phyloP scores from a whole-genome alignment of 2,797 vertebrate genomes.

The Lepilemur ruficaudatus region DNA sequence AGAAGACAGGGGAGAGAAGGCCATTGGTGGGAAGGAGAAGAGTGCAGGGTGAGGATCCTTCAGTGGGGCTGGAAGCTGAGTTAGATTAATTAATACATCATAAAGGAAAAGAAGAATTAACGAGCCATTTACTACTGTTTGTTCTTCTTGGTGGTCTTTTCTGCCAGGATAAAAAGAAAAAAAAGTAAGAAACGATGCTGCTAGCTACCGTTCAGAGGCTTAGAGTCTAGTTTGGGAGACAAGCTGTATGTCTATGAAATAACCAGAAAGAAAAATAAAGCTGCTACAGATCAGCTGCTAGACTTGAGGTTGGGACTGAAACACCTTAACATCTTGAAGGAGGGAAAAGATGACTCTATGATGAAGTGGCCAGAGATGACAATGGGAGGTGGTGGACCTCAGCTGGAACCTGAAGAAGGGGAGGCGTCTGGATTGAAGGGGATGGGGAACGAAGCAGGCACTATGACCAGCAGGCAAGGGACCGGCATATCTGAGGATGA shows the following conservation, averaged over 20 bases:
- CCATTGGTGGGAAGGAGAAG: neutral
- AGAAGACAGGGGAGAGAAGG: neutral
- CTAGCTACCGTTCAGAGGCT: too few relatives aligned
- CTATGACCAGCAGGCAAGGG: neutral
- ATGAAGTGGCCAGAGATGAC: neutral
- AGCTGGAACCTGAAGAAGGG: too few relatives aligned
- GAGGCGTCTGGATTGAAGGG: neutral
- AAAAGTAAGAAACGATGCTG: neutral
- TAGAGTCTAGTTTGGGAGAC: neutral
- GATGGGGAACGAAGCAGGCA: fast-evolving
- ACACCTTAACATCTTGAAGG: neutral
- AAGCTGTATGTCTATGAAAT: neutral
- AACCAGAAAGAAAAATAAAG: neutral
- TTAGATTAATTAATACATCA: neutral
- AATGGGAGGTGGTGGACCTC: neutral
- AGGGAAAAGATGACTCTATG: neutral
- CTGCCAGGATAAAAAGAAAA: neutral
- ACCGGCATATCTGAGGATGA: fast-evolving
- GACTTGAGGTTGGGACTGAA: neutral
- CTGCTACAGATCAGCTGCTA: neutral
- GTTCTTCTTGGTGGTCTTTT: neutral
- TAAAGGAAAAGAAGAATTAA: neutral
- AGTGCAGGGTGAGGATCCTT: neutral
- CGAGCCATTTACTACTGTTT: neutral
- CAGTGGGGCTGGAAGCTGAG: neutral